A percentile compares a stretch with the other conserved stretches of the same genome.
These are phyloP conservation scores for Onychorhynchus coronatus DNA, from an alignment of 2,113 vertebrate genomes.

Conservation along the genomic window DNA sequence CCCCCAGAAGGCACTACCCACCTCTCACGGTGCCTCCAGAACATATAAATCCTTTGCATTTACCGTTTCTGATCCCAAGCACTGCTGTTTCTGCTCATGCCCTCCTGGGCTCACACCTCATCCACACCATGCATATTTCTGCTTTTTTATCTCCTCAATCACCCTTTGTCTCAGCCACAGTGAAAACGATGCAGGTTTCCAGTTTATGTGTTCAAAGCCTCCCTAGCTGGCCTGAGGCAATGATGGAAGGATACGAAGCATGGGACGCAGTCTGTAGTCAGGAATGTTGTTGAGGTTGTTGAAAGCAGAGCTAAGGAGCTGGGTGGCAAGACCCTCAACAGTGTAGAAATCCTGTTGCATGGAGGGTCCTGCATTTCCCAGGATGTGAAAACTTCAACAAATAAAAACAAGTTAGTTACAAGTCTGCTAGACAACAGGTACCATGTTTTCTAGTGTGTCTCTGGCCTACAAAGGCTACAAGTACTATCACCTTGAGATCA, in stretches of 20 bases:
- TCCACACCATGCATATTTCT: not conserved
- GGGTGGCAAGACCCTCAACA: slow-evolving; percentile 81
- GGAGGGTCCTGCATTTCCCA: slow-evolving; percentile 86
- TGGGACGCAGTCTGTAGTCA: slow-evolving; percentile 88
- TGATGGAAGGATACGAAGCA: slow-evolving; percentile 90
- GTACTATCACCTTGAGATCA: not conserved
- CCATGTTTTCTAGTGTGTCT: too few species aligned
- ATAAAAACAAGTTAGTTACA: not conserved
- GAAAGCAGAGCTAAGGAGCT: slow-evolving; percentile 86
- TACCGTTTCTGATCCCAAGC: not conserved
- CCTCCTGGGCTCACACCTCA: not conserved
- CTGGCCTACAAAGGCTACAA: not conserved
- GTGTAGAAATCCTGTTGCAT: slow-evolving; percentile 93
- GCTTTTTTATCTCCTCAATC: not conserved
- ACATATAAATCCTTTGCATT: not conserved
- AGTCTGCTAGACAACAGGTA: not conserved
- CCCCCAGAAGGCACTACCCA: not conserved
- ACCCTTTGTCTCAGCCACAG: not conserved
- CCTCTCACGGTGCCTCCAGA: not conserved
- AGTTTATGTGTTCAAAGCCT: not conserved
- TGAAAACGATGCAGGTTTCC: not conserved
- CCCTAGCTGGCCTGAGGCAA: not conserved
- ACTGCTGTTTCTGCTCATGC: not conserved
- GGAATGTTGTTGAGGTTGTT: slow-evolving; percentile 88
- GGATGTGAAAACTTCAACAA: slow-evolving; percentile 82